Evolutionary conservation across 2,888 invertebrate genomes (phyloP), one percentile per base, ranked within the genome.

Genomic region (Allacma fusca): DNA sequence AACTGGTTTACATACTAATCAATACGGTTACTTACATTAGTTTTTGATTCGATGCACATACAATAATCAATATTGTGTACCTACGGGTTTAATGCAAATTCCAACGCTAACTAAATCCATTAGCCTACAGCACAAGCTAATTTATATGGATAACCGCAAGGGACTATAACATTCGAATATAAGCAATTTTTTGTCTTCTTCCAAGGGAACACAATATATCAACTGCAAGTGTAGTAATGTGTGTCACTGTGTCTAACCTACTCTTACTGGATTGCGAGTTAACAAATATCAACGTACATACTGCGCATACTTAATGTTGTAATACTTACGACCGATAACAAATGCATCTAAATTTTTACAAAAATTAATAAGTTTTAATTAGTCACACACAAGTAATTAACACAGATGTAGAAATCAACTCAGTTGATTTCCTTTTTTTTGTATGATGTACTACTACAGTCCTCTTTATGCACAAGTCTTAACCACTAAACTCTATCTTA

Each of bases 21-120:
- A 12, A 26, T 62, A 21, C 4, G 4, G 24, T 62, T 62, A 12
- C 62, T 24, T 62, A 26, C 62, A 26, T 24, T 62, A 62, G 13
- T 21, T 62, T 24, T 62, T 62, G 23, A 24, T 62, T 62, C 62
- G 62, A 62, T 62, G 62, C 62, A 62, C 62, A 62, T 62, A 23
- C 62, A 62, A 62, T 62, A 62, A 62, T 62, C 62, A 62, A 62
- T 62, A 62, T 62, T 62, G 62, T 62, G 21, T 62, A 62, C 26
- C 7, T 62, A 62, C 62, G 13, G 9, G 5, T 23, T 40, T 40
- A 40, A 9, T 40, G 7, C 13, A 40, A 40, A 40, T 9, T 40
- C 40, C 40, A 40, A 40, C n/a, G n/a, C n/a, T 34, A 34, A 34
- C 34, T 34, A 34, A 7, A 34, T 34, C 4, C 4, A 34, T 34